These are phyloP conservation scores for Brienomyrus brachyistius DNA, from an alignment of 2,113 vertebrate genomes.

Conservation along the genomic window DNA sequence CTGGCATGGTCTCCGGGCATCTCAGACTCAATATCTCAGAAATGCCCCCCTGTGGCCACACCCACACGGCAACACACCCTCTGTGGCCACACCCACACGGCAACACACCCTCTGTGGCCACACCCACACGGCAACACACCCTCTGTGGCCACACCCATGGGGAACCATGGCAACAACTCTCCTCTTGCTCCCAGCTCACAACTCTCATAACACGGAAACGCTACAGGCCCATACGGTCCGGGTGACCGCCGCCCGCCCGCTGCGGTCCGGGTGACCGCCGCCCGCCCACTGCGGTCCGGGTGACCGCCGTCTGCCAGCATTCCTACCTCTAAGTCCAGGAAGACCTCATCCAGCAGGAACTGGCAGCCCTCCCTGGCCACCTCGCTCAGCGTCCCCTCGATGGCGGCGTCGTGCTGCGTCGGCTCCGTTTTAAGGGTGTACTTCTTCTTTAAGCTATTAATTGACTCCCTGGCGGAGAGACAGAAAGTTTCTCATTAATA, in stretches of 20 bases:
- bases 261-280: too few species aligned
- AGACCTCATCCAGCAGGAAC: slow-evolving; percentile 90
- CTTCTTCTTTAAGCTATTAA: slow-evolving; percentile 90
- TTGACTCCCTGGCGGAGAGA: slow-evolving; percentile 71
- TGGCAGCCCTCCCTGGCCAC: slow-evolving; percentile 89
- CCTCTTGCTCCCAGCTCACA: background rate
- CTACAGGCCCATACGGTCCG: too few species aligned
- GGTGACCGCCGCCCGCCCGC: too few species aligned
- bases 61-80: background rate
- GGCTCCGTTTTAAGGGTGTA: slow-evolving; percentile 67
- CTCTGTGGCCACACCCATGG: background rate
- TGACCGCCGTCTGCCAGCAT: background rate
- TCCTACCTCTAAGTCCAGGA: slow-evolving; percentile 89
- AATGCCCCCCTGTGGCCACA: background rate
- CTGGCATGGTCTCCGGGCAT: background rate
- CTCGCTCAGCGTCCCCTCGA: slow-evolving; percentile 71
- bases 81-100: background rate
- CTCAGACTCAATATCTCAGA: background rate
- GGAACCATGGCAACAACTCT: too few species aligned
- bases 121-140: background rate
- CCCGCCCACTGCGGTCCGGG: background rate
- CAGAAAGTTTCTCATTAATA: background rate
- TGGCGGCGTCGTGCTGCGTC: slow-evolving; percentile 71
- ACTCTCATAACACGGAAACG: too few species aligned
- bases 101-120: background rate